Conservation (phyloP, 2,888 invertebrate species). For the Limenitis camilla region DNA sequence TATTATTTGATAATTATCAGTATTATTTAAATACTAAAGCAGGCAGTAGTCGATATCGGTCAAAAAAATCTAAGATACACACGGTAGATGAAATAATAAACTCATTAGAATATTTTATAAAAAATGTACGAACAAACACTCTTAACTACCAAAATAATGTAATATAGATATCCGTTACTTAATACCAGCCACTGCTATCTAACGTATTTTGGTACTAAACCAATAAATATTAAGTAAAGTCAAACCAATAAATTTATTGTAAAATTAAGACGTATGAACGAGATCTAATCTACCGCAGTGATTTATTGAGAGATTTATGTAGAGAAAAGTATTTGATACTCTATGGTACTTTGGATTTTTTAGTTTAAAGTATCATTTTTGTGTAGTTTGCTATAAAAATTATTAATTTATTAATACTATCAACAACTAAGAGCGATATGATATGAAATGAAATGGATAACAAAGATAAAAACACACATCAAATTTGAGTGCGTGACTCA, state of each 20-base stretch:
- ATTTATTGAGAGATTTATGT: conserved; percentile 69
- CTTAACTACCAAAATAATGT: conserved; percentile 39
- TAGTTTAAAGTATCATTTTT: neutral
- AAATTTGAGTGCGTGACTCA: too few relatives aligned
- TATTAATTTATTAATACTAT: too few relatives aligned
- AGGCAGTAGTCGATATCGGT: too few relatives aligned
- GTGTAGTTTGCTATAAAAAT: neutral
- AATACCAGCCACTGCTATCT: conserved; percentile 56
- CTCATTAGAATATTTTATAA: too few relatives aligned
- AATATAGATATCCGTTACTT: conserved; percentile 52
- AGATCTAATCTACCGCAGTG: conserved; percentile 64
- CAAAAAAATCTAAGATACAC: too few relatives aligned
- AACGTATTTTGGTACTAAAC: conserved; percentile 65
- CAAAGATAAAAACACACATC: too few relatives aligned
- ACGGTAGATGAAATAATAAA: too few relatives aligned
- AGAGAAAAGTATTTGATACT: conserved; percentile 35
- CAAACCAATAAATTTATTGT: conserved; percentile 61
- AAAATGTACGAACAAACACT: conserved; percentile 20
- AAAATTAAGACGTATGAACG: conserved; percentile 66
- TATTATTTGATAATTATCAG: too few relatives aligned
- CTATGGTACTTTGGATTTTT: conserved; percentile 26
- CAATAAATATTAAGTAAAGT: conserved; percentile 48
- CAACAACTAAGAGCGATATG: too few relatives aligned
- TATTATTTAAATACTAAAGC: too few relatives aligned
- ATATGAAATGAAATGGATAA: too few relatives aligned